Evolutionary conservation across 92 coral and sea anemone species (phyloP).

Genomic region (Isaurus tuberculatus): DNA sequence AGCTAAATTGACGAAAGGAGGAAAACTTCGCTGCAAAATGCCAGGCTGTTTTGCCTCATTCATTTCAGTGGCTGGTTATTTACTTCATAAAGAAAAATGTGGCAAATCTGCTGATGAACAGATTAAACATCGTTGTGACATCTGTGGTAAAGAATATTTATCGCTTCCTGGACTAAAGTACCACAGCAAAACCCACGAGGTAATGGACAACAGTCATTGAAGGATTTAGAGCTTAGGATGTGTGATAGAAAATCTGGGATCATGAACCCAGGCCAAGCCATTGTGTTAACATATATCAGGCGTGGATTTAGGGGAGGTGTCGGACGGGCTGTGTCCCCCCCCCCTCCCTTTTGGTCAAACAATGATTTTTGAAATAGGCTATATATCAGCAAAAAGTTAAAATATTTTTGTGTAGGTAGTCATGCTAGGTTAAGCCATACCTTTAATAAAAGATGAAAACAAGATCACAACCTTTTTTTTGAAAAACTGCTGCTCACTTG

Average conservation of each 20-base stretch:
- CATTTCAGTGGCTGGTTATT: conserved; percentile 3
- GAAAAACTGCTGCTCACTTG: no score
- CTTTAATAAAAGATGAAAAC: no score
- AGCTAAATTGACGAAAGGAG: background rate
- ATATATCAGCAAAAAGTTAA: no score
- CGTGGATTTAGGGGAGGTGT: no score
- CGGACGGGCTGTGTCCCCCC: no score
- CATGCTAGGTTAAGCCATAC: no score
- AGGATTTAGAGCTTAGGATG: background rate
- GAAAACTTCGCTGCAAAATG: conserved; percentile 20
- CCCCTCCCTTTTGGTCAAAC: no score
- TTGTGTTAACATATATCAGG: no score
- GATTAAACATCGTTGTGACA: conserved; percentile 7
- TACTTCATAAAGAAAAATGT: conserved; percentile 15
- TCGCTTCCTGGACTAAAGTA: conserved; percentile 28
- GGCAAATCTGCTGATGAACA: conserved; percentile 30
- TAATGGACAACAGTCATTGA: background rate
- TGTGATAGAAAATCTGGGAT: no score
- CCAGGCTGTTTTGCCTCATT: conserved; percentile 14
- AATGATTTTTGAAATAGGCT: no score
- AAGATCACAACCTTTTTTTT: no score
- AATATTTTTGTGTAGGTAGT: no score
- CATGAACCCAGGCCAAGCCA: background rate
- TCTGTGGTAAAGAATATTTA: conserved; percentile 22
- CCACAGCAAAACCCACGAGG: conserved; percentile 25